Evolutionary conservation across 1,140 invertebrate species (phyloP), one percentile per base, ranked within the genome.

Genomic region (Drosophila burlai): DNA sequence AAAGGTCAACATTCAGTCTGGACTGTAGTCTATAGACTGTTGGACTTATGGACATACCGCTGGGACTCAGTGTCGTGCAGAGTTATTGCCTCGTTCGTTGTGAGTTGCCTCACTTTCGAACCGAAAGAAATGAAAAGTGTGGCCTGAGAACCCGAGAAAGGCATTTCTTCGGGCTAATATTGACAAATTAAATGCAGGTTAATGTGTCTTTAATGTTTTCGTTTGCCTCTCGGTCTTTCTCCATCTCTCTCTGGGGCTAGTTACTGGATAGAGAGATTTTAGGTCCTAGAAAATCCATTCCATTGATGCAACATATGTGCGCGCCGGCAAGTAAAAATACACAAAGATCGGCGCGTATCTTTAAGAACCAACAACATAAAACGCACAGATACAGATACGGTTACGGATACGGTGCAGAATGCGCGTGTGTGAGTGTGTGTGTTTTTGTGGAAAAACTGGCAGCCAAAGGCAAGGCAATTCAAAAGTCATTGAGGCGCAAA

Each of bases 401-500:
- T 26, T 63, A 29, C 24, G 15, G 18, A 58, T 54, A 66, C 43
- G 60, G 18, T 38, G 43, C 55, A 34, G 21, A 57, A 40, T 57
- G 15, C n/a, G 59, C 52, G 26, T 63, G 63, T 60, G 60, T 61
- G 62, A 54, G 61, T 63, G 61, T 61, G 38, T 64, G 24, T 47
- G 7, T 24, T 47, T 79, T 77, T 77, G 76, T 81, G 80, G 82
- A 62, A 57, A 72, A 81, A 81, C 69, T 66, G 61, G 85, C 85
- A 90, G 85, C 85, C 85, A 89, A 90, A 90, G 86, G 86, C 85
- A 90, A 87, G 85, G 85, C 85, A 90, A 90, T 90, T 90, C 85
- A 90, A 90, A 90, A 90, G 85, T 90, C 85, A 90, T 90, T 90
- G 85, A 90, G 85, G 85, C 85, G 86, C 85, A 90, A 90, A 90